Base-by-base conservation (phyloP, 2,797 vertebrate species). In the Pipistrellus nathusii region DNA sequence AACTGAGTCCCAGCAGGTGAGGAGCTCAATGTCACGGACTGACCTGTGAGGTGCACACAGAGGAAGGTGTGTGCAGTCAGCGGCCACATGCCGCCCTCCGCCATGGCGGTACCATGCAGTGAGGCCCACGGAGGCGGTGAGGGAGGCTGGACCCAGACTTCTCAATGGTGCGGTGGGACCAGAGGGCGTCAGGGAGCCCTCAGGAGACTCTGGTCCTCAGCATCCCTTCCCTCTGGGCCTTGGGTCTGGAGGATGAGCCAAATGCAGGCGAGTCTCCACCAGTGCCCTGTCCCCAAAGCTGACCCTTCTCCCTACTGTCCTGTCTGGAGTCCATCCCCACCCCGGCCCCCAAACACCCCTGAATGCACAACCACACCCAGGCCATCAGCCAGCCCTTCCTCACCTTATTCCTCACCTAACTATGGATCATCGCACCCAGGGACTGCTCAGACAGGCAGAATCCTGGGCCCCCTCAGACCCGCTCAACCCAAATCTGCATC, bases 311-410 rank as follows among this genome's bases (percentile, higher is more conserved):
- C 9, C 0, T 2, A 3, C 27, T 30, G 1, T n/a, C 13, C 13
- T 76, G 15, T 77, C n/a, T 13, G 55, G 46, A 53, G n/a, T 18
- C 44, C 9, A 5, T 25, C 55, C 18, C 5, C 48, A 30, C 8
- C 32, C 14, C 30, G 7, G 10, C 30, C 11, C 27, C 3, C 53
- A n/a, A 30, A 62, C 9, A 21, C 20, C 7, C 10, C 53, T 68
- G 62, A 3, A 1, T 1, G 2, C 18, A 13, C 2, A 25, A 6
- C n/a, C 44, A 27, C 53, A 13, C 2, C 11, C 11, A 25, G 17
- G 6, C 66, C 51, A 0, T 27, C 46, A 5, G 5, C 30, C 5
- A 8, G 12, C 27, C 2, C 15, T 68, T 20, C 71, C 13, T 27
- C 5, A 0, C 68, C 68, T n/a, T 21, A 41, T 57, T 73, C 55